Base-by-base conservation (phyloP, 2,888 invertebrate genomes). In the Leucophenga montana region DNA sequence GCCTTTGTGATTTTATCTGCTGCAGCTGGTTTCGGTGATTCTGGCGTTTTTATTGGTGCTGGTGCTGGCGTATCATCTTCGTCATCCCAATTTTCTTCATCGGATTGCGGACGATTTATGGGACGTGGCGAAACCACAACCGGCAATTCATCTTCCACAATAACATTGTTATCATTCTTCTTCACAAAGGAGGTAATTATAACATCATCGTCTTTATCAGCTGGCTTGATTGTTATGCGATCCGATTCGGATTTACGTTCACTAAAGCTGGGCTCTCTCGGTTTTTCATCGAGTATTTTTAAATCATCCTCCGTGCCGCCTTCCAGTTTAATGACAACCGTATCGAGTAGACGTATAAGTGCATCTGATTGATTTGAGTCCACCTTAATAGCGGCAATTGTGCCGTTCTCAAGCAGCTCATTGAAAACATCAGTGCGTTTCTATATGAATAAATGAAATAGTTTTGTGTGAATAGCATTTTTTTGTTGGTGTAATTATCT, bases 291-390 rank as follows among this genome's bases (percentile, higher is more conserved):
- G n/a, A 98, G 90, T 31, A 94, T 91, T 78, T 94, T 94, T 18
- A 98, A 89, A 89, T 98, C 98, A 81, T 95, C 95, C 59, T 96
- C 95, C 0, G 93, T 93, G 0, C 96, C 96, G 20, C 98, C 99
- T 89, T 99, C 99, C 56, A 99, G 90, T 88, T 97, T 95, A 74
- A 99, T 97, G 6, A 99, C 99, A 54, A 97, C 98, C 68, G 98
- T 95, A 88, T 99, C 99, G 71, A 99, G 91, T 11, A 99, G 90
- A 77, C 95, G 94, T 64, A 98, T 92, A 66, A 99, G 90, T 70
- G 93, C 92, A 67, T 94, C 95, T 0, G 93, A 92, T 87, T 96
- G 95, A 68, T 94, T 94, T 50, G 95, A 93, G 86, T 99, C 99
- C 0, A 98, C 93, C 1, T 94, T 91, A 0, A 96, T 93, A 77